Base-by-base conservation (phyloP, 1,140 invertebrate species). In the Centruroides sculpturatus region DNA sequence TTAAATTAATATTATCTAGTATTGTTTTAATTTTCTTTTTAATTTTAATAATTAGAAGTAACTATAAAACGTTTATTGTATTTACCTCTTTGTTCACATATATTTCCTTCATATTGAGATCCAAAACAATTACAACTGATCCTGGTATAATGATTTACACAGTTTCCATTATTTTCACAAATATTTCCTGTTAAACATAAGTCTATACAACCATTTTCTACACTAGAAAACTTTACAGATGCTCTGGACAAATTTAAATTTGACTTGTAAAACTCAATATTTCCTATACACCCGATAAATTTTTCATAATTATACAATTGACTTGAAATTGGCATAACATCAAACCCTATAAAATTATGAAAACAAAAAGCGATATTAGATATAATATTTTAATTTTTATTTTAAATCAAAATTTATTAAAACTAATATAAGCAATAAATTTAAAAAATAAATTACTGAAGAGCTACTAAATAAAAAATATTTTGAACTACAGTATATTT, bases 301-400 rank as follows among this genome's bases (percentile, higher is more conserved):
- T 88, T 90, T 75, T 89, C 87, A 64, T 89, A 90, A 47, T 90
- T 87, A 68, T 92, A 92, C 73, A 89, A 90, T 1, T 91, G 87
- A 58, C 87, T 86, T 69, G 89, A 54, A 47, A 23, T 13, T 35
- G 23, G 10, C 56, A 65, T n/a, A 70, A 69, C 61, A 58, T 57
- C 62, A 63, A 6, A 5, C 52, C 41, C 41, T 41, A 23, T 23
- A 41, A 41, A 41, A 41, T 41, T 41, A 41, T 23, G 23, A 23
- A 23, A 23, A 23, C 23, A 23, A 23, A 23, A 23, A 23, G 23
- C 23, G 2, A 23, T 23, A 23, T 23, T 23, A 23, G 23, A 23
- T 23, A 23, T 23, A 23, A 23, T 23, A 1, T 23, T 23, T 23
- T 23, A 23, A 23, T 23, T 23, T 23, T 23, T 23, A 23, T 23